Evolutionary conservation across 53 echinoderm and acorn worm species (phyloP).

Genomic region (Holothuria leucospilota): DNA sequence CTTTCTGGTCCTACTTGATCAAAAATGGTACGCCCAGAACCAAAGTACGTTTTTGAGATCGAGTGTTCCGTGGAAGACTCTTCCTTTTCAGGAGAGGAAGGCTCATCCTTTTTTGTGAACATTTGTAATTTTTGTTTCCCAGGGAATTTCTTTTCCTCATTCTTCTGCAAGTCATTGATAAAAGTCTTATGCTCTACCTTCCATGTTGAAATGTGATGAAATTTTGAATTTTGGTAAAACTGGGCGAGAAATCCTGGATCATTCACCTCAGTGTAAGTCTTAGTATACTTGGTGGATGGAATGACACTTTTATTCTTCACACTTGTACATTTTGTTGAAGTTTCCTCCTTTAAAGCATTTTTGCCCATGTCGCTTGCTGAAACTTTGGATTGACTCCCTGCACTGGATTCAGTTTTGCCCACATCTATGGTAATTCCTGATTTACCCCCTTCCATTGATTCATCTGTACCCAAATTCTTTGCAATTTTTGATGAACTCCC

Average conservation of each 20-base stretch:
- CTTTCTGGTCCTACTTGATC: background rate
- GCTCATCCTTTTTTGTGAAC: background rate
- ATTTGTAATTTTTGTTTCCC: conserved; percentile 71
- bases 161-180: conserved; percentile 80
- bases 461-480: too few species aligned
- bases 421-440: too few species aligned
- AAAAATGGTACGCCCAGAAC: background rate
- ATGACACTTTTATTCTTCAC: too few species aligned
- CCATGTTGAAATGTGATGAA: conserved; percentile 96
- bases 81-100: background rate
- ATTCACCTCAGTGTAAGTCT: conserved; percentile 58
- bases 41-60: background rate
- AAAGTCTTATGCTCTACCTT: conserved; percentile 85
- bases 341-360: too few species aligned
- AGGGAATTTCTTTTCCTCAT: conserved; percentile 73
- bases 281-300: background rate
- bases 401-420: too few species aligned
- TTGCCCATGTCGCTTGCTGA: too few species aligned
- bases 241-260: conserved; percentile 86
- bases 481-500: too few species aligned
- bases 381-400: too few species aligned
- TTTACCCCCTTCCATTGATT: too few species aligned
- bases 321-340: too few species aligned
- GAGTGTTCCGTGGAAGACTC: background rate
- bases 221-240: conserved; percentile 89